These are phyloP conservation scores for Lutraria rhynchaena DNA, from an alignment of 1,140 invertebrate genomes.

Conservation along the genomic window DNA sequence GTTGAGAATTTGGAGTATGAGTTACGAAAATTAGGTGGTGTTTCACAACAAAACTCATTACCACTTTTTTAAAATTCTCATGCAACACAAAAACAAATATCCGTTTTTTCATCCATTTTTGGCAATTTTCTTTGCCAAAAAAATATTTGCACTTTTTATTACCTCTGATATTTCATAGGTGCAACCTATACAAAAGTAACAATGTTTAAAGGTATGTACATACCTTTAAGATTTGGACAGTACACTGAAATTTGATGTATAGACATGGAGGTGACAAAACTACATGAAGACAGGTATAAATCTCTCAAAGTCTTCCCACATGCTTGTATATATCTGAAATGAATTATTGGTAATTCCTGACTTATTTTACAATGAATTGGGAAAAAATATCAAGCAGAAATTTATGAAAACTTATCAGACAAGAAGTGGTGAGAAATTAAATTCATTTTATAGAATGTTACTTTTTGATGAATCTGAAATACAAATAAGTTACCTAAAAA, in stretches of 20 bases:
- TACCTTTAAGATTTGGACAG: conserved; percentile 89
- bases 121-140: too few relatives aligned
- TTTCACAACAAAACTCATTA: too few relatives aligned
- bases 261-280: conserved; percentile 86
- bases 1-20: too few relatives aligned
- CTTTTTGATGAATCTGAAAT: not conserved
- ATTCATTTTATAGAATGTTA: not conserved
- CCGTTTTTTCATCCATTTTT: too few relatives aligned
- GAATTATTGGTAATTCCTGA: not conserved
- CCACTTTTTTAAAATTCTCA: too few relatives aligned
- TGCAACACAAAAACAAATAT: too few relatives aligned
- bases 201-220: too few relatives aligned
- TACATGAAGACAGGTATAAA: conserved; percentile 89
- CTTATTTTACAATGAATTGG: not conserved
- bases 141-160: too few relatives aligned
- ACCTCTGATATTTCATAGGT: too few relatives aligned
- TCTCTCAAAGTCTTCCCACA: conserved; percentile 87
- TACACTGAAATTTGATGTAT: conserved; percentile 85
- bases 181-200: too few relatives aligned
- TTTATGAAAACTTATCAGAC: not conserved
- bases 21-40: too few relatives aligned
- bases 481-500: not conserved
- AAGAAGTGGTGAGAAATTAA: not conserved
- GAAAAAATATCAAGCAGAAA: not conserved
- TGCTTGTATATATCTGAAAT: conserved; percentile 86